Evolutionary conservation across 2,888 invertebrate genomes (phyloP), one percentile per base, ranked within the genome.

Genomic region (Xestia c-nigrum): DNA sequence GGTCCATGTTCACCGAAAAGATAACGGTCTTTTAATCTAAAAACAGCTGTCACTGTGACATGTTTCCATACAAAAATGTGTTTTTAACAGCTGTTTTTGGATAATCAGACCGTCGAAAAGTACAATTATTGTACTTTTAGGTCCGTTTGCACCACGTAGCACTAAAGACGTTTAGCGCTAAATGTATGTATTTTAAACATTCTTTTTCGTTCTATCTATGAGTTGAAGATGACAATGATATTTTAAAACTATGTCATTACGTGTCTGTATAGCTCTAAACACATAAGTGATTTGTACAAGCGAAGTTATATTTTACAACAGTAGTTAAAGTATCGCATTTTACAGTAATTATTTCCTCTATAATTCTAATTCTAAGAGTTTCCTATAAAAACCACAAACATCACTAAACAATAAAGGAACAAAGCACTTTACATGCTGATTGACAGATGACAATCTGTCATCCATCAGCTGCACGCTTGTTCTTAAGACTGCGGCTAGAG

Each of bases 361-460:
- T 7, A 43, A 43, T 0, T n/a, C n/a, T 12, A n/a, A 40, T 43
- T 71, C 5, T 21, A 61, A 46, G 75, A 40, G 21, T 46, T 71
- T 80, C 24, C 6, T 38, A 63, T 7, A 79, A 80, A 78, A 81
- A 61, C 12, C 24, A 57, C 24, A n/a, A 24, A 47, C 38, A n/a
- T 12, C 57, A 43, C 47, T 47, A 24, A 69, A 59, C 46, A 65
- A 59, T 76, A 59, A 47, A 76, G 50, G 57, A 64, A 79, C 57
- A 65, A 83, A 72, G 38, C 52, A 63, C 31, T 68, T 61, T 31
- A 66, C 16, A 59, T 72, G 38, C 14, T 73, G 73, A 67, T 63
- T 81, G 80, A 70, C 69, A 84, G 31, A 61, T 84, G 59, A 43
- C 72, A 57, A 67, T 57, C 55, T 81, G 52, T 52, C 57, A 83